Evolutionary conservation across 1,140 invertebrate genomes (phyloP), one percentile per base, ranked within the genome.

Genomic region (Platyscapa corneri): DNA sequence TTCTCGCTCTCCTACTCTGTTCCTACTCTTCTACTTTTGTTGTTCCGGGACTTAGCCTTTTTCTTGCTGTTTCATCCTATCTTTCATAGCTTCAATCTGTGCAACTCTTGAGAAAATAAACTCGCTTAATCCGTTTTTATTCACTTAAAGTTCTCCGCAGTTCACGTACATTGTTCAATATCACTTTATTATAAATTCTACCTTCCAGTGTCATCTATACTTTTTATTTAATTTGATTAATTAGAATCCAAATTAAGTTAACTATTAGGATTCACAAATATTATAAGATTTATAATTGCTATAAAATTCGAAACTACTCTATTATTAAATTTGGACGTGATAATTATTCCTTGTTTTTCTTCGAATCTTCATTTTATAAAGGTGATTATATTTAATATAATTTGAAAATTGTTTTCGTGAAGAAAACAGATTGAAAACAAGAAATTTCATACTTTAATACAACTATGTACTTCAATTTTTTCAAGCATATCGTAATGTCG

Each of bases 361-460:
- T n/a, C 1, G 60, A 30, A 3, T 3, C n/a, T 64, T 30, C 5
- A 7, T n/a, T 60, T 27, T n/a, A 3, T 64, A 6, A 30, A 3
- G 7, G 27, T 10, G 46, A 46, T n/a, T 23, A 27, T 30, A 78
- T 23, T 12, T 27, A n/a, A n/a, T n/a, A n/a, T n/a, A n/a, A n/a
- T n/a, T n/a, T n/a, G n/a, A n/a, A n/a, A n/a, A n/a, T n/a, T n/a
- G n/a, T n/a, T n/a, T n/a, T n/a, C n/a, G n/a, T 18, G 27, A 2
- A 3, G 30, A 32, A 3, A 39, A 82, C 10, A 16, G 16, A 53
- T 53, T 27, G 30, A 56, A 64, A 78, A 30, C 49, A 42, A 30
- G 34, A 42, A 64, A 82, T 84, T 85, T 84, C 72, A 79, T 83
- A 70, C 75, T 46, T 30, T 42, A 34, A 67, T 81, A 82, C 49